Percentiles rank a stretch among this genome's conserved stretches.
These are phyloP conservation scores for Tympanoctomys barrerae DNA, from an alignment of 2,797 vertebrate species.

Conservation along the genomic window DNA sequence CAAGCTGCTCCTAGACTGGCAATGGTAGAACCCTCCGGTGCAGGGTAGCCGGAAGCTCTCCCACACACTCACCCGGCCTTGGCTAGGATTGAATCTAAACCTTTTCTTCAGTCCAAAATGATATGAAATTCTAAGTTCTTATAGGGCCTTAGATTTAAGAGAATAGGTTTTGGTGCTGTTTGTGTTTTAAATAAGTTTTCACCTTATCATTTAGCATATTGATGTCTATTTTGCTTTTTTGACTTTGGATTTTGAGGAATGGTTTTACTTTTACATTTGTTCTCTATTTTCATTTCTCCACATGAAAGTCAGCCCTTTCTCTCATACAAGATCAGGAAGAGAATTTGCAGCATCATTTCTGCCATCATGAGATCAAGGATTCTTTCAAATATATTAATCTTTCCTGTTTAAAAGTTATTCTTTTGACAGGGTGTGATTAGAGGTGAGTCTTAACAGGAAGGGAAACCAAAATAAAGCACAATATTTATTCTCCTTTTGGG, in stretches of 20 bases:
- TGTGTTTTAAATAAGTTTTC: not conserved
- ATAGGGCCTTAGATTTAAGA: not conserved
- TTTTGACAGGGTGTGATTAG: conserved; percentile 28
- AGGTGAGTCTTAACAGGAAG: conserved; percentile 27
- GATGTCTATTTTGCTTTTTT: not conserved
- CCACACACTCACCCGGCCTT: too few species aligned
- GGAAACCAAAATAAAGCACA: conserved; percentile 18
- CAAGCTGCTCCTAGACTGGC: too few species aligned
- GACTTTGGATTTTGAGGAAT: conserved; percentile 54
- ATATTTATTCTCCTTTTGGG: conserved; percentile 56
- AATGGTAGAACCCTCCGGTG: too few species aligned
- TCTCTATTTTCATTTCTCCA: not conserved
- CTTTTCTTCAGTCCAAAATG: too few species aligned
- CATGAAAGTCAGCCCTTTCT: not conserved
- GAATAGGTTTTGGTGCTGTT: not conserved
- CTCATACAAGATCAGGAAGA: not conserved
- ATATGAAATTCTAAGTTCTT: not conserved
- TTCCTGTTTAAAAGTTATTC: conserved; percentile 54
- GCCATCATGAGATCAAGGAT: not conserved
- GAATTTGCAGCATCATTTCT: not conserved
- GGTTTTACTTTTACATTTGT: conserved; percentile 49
- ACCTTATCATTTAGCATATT: not conserved
- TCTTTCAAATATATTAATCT: conserved; percentile 48
- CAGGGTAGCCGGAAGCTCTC: too few species aligned
- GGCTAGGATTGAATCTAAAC: too few species aligned